Base-by-base conservation (phyloP, 2,888 invertebrate genomes). In the Caenorhabditis sp. region DNA sequence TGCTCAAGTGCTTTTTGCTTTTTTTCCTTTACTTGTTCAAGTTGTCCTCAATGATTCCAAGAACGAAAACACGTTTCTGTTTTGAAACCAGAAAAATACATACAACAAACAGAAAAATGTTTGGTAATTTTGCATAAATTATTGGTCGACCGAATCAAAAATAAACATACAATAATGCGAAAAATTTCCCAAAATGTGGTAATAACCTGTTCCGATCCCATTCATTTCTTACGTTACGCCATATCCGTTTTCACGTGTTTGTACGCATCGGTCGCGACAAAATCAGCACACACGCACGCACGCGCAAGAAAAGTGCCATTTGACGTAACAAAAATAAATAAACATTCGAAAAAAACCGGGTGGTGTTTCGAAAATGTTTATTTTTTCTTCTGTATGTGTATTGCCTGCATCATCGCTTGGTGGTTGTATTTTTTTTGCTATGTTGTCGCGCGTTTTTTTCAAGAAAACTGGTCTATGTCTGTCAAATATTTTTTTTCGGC, bases 401-500 rank as follows among this genome's bases (percentile, higher is more conserved):
- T 43, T 43, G 43, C 43, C 43, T 43, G 43, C 43, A 43, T 43
- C 43, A 43, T 43, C 43, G 43, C 31, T 31, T 7, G 31, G 31
- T 31, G 31, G 31, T 43, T 43, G 43, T 43, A 12, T 7, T 43
- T 12, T 43, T 43, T 43, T 43, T 31, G 43, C 43, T 17, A 14
- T 43, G 43, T 43, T 43, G 43, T 43, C 43, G 43, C 43, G 43
- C 43, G 43, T 75, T 70, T 74, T 75, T 74, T 74, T 74, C 69
- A 74, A 74, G 74, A 74, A 74, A 74, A 74, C 74, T 74, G 74
- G 74, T 74, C 74, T 43, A 43, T 10, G 43, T 43, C 43, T 43
- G 43, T 43, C 43, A 43, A 43, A 43, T 43, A 43, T 43, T 43
- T 43, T 43, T 43, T 43, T 43, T 14, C 10, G 17, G 10, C 5